phyloP scores from a whole-genome alignment of 2,888 invertebrate species.

The Brachylomia viminalis region DNA sequence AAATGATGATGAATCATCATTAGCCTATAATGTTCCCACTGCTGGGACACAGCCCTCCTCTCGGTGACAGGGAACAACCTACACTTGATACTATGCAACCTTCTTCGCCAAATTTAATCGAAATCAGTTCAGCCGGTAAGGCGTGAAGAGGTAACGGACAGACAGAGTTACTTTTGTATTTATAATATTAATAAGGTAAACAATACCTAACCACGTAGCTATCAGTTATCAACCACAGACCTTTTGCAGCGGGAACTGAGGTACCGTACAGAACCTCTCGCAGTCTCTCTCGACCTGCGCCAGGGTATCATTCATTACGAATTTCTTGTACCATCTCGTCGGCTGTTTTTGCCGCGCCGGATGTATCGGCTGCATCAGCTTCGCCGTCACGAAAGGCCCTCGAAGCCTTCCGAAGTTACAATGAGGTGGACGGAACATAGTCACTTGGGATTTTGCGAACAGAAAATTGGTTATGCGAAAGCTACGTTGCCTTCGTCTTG shows the following conservation, averaged over 20 bases:
- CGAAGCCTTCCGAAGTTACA: neutral
- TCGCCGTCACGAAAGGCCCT: neutral
- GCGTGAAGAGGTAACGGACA: neutral
- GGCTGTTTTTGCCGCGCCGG: constrained; percentile 36
- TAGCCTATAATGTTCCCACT: no score
- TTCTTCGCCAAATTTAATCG: neutral
- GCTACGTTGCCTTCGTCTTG: constrained; percentile 4
- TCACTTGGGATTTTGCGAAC: neutral
- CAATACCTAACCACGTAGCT: neutral
- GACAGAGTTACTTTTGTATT: neutral
- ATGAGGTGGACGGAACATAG: constrained; percentile 24
- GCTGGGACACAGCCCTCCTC: no score
- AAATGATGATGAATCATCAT: no score
- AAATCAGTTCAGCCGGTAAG: neutral
- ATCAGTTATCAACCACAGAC: constrained; percentile 69
- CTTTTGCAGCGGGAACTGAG: constrained; percentile 80
- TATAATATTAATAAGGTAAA: neutral
- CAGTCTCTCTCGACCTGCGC: constrained; percentile 79
- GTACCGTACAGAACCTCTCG: constrained; percentile 77
- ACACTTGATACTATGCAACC: no score
- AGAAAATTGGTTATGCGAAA: neutral
- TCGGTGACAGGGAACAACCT: no score
- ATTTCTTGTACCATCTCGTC: constrained; percentile 75
- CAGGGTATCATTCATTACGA: constrained; percentile 78
- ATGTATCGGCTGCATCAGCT: constrained; percentile 5